A percentile compares a stretch with the other conserved stretches of the same genome.
phyloP scores from a whole-genome alignment of 2,888 invertebrate species.

The Polymixis lichenea region DNA sequence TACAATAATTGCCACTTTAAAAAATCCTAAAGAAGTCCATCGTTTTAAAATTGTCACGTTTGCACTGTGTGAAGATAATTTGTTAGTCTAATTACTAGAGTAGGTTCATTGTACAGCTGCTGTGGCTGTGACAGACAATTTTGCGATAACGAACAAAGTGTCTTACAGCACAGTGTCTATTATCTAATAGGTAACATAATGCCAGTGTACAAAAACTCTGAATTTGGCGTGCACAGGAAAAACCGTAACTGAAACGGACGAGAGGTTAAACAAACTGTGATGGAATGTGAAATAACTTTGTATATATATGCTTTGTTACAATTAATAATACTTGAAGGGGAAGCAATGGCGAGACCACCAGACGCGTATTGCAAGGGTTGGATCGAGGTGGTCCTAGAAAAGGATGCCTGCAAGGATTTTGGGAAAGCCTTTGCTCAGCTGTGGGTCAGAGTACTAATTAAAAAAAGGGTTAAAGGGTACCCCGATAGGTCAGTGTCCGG shows the following conservation, averaged over 20 bases:
- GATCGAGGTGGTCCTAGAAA: no score
- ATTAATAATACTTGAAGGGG: no score
- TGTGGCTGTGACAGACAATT: slow-evolving; percentile 27
- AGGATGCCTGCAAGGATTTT: no score
- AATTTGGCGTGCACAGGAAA: slow-evolving; percentile 33
- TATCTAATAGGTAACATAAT: slow-evolving; percentile 21
- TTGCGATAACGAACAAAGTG: slow-evolving; percentile 31
- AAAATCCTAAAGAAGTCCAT: background rate
- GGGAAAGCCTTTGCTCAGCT: no score
- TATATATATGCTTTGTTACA: slow-evolving; percentile 9
- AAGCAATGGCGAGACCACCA: no score
- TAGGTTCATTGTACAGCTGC: slow-evolving; percentile 46
- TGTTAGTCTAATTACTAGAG: slow-evolving; percentile 51
- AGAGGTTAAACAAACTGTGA: slow-evolving; percentile 44
- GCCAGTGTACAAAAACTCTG: slow-evolving; percentile 27
- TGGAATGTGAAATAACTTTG: slow-evolving; percentile 1
- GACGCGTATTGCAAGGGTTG: no score
- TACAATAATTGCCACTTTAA: background rate
- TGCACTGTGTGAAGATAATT: slow-evolving; percentile 12
- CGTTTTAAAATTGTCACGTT: slow-evolving; percentile 43
- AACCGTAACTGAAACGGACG: slow-evolving; percentile 53
- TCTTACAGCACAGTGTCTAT: slow-evolving; percentile 13
- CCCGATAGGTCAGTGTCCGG: no score
- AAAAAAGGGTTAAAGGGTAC: no score
- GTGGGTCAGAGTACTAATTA: no score